Base-by-base conservation (phyloP, 2,888 invertebrate genomes). In the Prenolepis imparis region DNA sequence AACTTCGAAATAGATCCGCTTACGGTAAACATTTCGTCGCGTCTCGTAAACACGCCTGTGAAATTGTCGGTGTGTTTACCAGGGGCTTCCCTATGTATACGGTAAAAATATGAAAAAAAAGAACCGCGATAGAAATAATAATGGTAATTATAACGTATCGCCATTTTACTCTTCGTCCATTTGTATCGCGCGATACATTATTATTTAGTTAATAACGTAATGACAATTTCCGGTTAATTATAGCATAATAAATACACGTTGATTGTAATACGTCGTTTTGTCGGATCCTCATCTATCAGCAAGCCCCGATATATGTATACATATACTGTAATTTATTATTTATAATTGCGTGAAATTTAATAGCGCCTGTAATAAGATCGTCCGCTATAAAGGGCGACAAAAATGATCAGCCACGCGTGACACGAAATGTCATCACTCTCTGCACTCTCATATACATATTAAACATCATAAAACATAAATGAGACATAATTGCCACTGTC, bases 211-310 rank as follows among this genome's bases (percentile, higher is more conserved):
- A 86, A 82, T 87, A 86, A 86, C 81, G 84, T 82, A 87, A 88
- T 86, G 82, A 88, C 88, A 88, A 88, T 84, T 84, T 78, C 59
- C 73, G 52, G 80, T 63, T 81, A 78, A 78, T 84, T 87, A 82
- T 64, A 48, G 70, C 67, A 63, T 81, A 83, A 86, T 82, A 84
- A 88, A 86, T 86, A 86, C 48, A 55, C 44, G 78, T 77, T 86
- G 84, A 87, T 87, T 87, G 87, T 87, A 87, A 88, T 84, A 75
- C 72, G 82, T 84, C 89, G 84, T 84, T 84, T 87, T 87, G 86
- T 75, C 84, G 82, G 83, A 88, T 84, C 78, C 55, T 78, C 81
- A 80, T 86, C 86, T 87, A 89, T 88, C 88, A 66, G 61, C 67
- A 59, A 80, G 66, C 64, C 52, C 66, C 68, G 72, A 87, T 86